Base-by-base conservation (phyloP, 1,140 invertebrate species). In the Apis florea region DNA sequence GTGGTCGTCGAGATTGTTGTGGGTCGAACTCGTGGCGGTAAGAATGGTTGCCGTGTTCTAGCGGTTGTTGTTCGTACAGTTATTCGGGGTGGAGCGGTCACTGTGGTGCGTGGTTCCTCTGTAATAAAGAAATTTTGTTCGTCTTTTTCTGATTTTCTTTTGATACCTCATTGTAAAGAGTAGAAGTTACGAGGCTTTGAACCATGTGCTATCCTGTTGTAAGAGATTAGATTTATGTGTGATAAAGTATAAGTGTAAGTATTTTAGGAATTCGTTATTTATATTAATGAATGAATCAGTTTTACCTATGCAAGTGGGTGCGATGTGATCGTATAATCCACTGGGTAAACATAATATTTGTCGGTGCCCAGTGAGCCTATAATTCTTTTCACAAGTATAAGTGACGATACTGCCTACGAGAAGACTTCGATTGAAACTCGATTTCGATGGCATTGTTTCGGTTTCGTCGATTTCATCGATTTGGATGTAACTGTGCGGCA, bases 241-340 rank as follows among this genome's bases (percentile, higher is more conserved):
- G 5, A 40, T 5, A 40, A 40, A 40, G 31, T 8, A 40, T n/a
- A n/a, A n/a, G n/a, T 40, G 31, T 40, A 40, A 40, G 5, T 40
- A 40, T 40, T 40, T 40, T 0, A 40, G 31, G 31, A 40, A 40
- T 40, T 17, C 1, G 10, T 63, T 12, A 19, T 31, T 63, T 26
- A 17, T 17, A 31, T 17, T 9, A 63, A 63, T 31, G 26, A 47
- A n/a, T n/a, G 11, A 66, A 47, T 19, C 0, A 92, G 83, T 93
- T n/a, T n/a, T 95, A 96, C 97, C 95, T 91, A 94, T 94, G 90
- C 97, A 98, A 53, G 93, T 94, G 1, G 97, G 97, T 31, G 96
- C 93, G 0, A 95, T 93, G 63, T 95, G 95, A 91, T 98, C 97
- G 94, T 97, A 98, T 73, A 96, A 95, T 4, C 98, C 98, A 68